A percentile compares a stretch with the other conserved stretches of the same genome.
These are phyloP conservation scores for Terrapene triunguis DNA, from an alignment of 2,113 vertebrate genomes.

Conservation along the genomic window DNA sequence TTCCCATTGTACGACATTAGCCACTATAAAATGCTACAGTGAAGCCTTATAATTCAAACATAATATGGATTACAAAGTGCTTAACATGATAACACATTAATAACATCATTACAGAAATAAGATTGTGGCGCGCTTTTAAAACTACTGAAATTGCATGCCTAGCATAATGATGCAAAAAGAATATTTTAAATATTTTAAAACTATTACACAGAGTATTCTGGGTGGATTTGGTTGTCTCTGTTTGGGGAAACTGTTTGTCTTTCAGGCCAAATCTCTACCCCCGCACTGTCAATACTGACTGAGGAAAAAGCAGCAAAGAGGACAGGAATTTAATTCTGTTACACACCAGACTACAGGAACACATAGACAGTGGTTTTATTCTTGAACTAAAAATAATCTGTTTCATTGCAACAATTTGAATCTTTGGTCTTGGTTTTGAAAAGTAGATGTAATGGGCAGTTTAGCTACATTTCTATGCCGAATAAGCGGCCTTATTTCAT, in stretches of 20 bases:
- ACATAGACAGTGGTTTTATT: neutral
- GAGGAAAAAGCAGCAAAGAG: neutral
- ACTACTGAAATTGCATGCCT: neutral
- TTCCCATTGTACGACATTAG: neutral
- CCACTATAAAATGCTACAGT: conserved; percentile 21
- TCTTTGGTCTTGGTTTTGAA: neutral
- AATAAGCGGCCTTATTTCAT: neutral
- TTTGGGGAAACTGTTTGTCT: neutral
- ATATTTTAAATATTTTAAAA: conserved; percentile 6
- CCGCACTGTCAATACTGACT: neutral
- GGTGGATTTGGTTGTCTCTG: neutral
- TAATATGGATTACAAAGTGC: neutral
- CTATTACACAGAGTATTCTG: neutral
- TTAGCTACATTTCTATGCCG: neutral
- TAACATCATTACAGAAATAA: conserved; percentile 39
- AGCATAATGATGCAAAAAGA: neutral
- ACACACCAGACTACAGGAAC: neutral
- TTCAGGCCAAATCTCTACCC: neutral
- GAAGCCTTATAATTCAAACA: neutral
- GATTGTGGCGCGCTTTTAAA: neutral
- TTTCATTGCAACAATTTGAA: neutral
- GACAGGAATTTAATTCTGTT: neutral
- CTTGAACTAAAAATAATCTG: neutral
- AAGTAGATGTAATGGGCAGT: neutral
- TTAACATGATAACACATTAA: conserved; percentile 45